Conservation (phyloP, 1,140 invertebrate species). For the Procambarus virginalis region DNA sequence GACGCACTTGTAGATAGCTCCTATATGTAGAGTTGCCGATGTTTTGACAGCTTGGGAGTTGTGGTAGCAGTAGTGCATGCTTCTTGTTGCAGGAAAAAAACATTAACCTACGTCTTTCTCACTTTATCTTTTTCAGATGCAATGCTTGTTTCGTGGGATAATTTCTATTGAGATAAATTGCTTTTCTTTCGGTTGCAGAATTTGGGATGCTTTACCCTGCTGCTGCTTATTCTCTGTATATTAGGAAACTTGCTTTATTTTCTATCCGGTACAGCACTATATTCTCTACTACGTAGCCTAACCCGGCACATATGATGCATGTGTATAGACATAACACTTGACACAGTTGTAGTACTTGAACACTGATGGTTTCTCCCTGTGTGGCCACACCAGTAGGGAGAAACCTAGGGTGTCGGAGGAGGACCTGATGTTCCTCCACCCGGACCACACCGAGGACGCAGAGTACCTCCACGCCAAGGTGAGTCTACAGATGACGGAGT, state of each 20-base stretch:
- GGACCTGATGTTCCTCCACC: slow-evolving; percentile 30
- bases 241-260: not conserved
- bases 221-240: not conserved
- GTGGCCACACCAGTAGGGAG: not conserved
- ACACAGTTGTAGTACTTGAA: not conserved
- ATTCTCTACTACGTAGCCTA: not conserved
- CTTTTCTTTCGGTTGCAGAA: not conserved
- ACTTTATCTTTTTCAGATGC: not conserved
- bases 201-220: not conserved
- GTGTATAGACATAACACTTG: not conserved
- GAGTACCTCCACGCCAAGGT: slow-evolving; percentile 48
- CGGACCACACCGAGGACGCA: slow-evolving; percentile 4
- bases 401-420: slow-evolving; percentile 22
- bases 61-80: not conserved
- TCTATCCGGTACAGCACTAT: too few species aligned
- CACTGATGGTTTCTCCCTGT: not conserved
- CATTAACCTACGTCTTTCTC: not conserved
- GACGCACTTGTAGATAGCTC: too few species aligned
- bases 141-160: not conserved
- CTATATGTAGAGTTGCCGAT: not conserved
- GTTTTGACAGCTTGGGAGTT: not conserved
- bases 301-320: not conserved
- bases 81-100: not conserved
- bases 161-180: not conserved
- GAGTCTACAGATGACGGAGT: not conserved